Evolutionary conservation across 2,113 vertebrate genomes (phyloP).

Genomic region (Phylloscopus whistleri): DNA sequence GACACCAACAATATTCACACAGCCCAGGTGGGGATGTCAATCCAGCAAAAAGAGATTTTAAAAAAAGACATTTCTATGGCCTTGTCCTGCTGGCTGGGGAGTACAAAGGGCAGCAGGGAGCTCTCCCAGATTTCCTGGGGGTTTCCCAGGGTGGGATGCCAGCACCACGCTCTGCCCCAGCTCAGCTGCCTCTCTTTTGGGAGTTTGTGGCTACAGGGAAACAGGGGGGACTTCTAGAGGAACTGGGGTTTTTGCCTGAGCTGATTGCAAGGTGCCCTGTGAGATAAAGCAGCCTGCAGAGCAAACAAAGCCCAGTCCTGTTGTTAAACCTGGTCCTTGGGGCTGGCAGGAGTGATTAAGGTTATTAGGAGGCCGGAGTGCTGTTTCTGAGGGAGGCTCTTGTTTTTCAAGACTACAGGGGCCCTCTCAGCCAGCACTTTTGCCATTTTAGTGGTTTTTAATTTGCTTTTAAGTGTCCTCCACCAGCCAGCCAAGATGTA

Average conservation of each 20-base stretch:
- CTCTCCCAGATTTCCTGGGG: background rate
- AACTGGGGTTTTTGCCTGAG: background rate
- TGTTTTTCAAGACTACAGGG: slow-evolving; percentile 13
- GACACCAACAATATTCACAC: background rate
- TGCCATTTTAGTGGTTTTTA: background rate
- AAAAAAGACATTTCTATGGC: background rate
- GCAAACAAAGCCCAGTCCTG: background rate
- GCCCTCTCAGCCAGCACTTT: background rate
- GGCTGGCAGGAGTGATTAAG: background rate
- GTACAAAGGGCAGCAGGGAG: background rate
- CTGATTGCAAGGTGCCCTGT: background rate
- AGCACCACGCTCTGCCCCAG: background rate
- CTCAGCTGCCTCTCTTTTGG: background rate
- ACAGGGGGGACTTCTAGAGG: background rate
- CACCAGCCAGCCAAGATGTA: background rate
- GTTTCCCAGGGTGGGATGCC: background rate
- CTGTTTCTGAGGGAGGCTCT: slow-evolving; percentile 17
- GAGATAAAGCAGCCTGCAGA: slow-evolving; percentile 33
- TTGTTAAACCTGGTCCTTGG: slow-evolving; percentile 3
- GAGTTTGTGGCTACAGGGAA: background rate
- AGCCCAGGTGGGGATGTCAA: background rate
- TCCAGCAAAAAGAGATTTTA: background rate
- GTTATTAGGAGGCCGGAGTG: background rate
- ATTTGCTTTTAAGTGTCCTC: background rate
- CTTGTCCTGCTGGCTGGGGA: background rate